Conservation (phyloP, 2,797 vertebrate species). For the Hirundo rustica region DNA sequence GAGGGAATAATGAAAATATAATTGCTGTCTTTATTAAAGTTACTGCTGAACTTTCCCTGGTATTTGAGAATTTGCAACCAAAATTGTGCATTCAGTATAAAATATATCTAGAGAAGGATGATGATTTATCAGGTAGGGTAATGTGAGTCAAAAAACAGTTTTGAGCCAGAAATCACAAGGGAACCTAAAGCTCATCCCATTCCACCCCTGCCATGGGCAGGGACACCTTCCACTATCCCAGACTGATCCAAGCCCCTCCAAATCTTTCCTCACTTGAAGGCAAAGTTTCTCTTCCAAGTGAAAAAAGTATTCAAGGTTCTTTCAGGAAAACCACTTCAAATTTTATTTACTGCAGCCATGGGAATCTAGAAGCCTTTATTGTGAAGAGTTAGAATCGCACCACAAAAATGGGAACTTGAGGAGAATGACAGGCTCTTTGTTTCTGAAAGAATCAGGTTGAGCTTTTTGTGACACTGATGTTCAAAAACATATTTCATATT, state of each 20-base stretch:
- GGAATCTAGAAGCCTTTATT: background rate
- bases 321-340: background rate
- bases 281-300: background rate
- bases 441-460: background rate
- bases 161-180: background rate
- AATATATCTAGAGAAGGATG: background rate
- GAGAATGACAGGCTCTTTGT: background rate
- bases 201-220: background rate
- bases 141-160: background rate
- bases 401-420: background rate
- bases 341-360: background rate
- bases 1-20: slow-evolving; percentile 46
- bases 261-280: background rate
- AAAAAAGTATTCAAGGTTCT: background rate
- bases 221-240: background rate
- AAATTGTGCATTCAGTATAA: background rate
- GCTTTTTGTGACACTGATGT: background rate
- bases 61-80: background rate
- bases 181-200: background rate
- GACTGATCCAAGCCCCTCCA: background rate
- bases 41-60: slow-evolving; percentile 10
- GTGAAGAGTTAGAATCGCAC: background rate
- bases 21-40: slow-evolving; percentile 29
- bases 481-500: background rate
- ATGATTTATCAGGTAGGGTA: background rate